phyloP scores from a whole-genome alignment of 2,797 vertebrate genomes.

The Myotis vivesi region DNA sequence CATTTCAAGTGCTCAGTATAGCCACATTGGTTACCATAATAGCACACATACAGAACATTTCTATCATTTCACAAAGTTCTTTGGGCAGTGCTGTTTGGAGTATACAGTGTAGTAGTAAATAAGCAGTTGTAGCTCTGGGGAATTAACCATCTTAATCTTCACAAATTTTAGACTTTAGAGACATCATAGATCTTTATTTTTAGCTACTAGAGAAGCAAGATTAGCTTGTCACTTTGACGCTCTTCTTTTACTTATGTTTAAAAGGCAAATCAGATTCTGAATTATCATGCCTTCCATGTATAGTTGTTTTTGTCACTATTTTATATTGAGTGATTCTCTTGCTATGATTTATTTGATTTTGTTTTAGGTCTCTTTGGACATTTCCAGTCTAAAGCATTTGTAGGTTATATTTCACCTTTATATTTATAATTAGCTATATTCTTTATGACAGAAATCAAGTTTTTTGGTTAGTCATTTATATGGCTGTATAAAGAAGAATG shows the following conservation, averaged over 20 bases:
- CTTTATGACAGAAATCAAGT: neutral
- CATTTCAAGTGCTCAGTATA: neutral
- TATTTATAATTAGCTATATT: neutral
- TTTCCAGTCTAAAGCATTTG: conserved; percentile 24
- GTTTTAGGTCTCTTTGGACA: neutral
- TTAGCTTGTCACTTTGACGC: neutral
- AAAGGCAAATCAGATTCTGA: conserved; percentile 24
- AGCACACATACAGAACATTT: neutral
- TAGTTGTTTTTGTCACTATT: conserved; percentile 11
- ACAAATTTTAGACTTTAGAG: neutral
- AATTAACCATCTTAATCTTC: neutral
- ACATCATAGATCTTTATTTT: neutral
- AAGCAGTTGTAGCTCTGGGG: neutral
- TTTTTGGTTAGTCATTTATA: conserved; percentile 28
- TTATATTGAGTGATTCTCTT: conserved; percentile 23
- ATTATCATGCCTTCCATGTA: neutral
- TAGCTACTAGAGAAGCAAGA: neutral
- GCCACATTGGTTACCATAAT: neutral
- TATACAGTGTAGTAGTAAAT: neutral
- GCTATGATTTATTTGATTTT: conserved; percentile 28
- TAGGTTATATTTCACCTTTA: conserved; percentile 29
- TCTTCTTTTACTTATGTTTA: neutral
- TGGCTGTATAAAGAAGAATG: conserved; percentile 2
- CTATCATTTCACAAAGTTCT: neutral
- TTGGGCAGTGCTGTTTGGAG: neutral